phyloP scores from a whole-genome alignment of 1,140 invertebrate species.

The Drosophila varians region DNA sequence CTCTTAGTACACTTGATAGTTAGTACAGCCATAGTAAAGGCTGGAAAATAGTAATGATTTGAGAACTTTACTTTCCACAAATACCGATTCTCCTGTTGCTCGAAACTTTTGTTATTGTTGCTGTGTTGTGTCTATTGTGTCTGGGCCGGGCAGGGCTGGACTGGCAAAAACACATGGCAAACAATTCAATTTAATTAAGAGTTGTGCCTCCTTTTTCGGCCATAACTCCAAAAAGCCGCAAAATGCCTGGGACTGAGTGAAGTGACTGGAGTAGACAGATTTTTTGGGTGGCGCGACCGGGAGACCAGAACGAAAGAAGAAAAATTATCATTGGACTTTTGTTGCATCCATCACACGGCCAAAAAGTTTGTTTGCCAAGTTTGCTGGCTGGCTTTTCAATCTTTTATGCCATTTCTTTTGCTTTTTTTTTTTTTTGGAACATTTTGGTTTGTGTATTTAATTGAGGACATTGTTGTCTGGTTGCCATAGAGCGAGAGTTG shows the following conservation, averaged over 20 bases:
- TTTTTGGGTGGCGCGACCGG: slow-evolving; percentile 27
- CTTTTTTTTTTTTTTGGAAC: no score
- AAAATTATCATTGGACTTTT: slow-evolving; percentile 41
- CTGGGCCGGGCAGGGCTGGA: slow-evolving; percentile 48
- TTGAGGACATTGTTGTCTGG: slow-evolving; percentile 45
- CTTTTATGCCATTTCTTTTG: slow-evolving; percentile 21
- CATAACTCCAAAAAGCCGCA: slow-evolving; percentile 16
- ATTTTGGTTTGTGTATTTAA: slow-evolving; percentile 23
- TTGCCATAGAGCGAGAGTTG: slow-evolving; percentile 7
- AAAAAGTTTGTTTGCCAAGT: slow-evolving; percentile 49
- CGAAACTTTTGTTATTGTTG: slow-evolving; percentile 7
- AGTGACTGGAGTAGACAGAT: slow-evolving; percentile 25
- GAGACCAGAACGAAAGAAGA: slow-evolving; percentile 7
- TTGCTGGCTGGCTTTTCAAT: slow-evolving; percentile 18
- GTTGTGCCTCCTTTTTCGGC: slow-evolving; percentile 32
- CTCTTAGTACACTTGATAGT: slow-evolving; percentile 12
- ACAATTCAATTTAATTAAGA: slow-evolving; percentile 83
- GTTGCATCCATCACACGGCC: slow-evolving; percentile 46
- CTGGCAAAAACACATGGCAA: slow-evolving; percentile 66
- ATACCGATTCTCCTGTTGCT: slow-evolving; percentile 11
- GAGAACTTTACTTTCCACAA: background rate
- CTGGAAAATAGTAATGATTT: slow-evolving; percentile 8
- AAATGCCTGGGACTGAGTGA: slow-evolving; percentile 11
- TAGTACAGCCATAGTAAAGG: slow-evolving; percentile 4
- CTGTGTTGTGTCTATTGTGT: slow-evolving; percentile 40